phyloP scores from a whole-genome alignment of 1,140 invertebrate species.

The Drosophila mayri region DNA sequence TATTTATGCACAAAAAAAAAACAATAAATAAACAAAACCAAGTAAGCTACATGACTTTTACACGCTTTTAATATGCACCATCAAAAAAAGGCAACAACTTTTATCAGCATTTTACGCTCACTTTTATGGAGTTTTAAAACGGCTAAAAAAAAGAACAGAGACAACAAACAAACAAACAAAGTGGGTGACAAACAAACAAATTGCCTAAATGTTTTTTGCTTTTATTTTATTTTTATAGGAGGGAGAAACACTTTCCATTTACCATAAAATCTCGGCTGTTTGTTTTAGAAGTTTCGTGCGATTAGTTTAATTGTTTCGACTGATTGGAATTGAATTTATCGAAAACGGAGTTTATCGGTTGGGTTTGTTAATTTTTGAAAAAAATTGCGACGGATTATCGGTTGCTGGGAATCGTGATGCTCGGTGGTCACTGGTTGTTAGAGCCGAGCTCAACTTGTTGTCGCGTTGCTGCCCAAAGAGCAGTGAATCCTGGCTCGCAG shows the following conservation, averaged over 20 bases:
- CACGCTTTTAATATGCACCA: slow-evolving; percentile 22
- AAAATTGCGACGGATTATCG: slow-evolving; percentile 18
- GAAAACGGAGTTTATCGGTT: neutral
- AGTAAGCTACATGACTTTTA: slow-evolving; percentile 9
- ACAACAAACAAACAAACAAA: slow-evolving; percentile 16
- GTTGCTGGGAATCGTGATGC: slow-evolving; percentile 1
- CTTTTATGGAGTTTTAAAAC: slow-evolving; percentile 13
- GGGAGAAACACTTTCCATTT: slow-evolving; percentile 27
- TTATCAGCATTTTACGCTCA: slow-evolving; percentile 8
- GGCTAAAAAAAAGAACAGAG: slow-evolving; percentile 18
- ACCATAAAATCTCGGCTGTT: slow-evolving; percentile 7
- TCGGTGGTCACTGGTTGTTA: slow-evolving; percentile 16
- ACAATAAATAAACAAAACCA: slow-evolving; percentile 24
- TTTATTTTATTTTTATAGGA: neutral
- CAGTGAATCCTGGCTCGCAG: slow-evolving; percentile 51
- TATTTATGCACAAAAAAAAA: slow-evolving; percentile 15
- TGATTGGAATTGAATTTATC: slow-evolving; percentile 11
- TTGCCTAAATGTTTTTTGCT: slow-evolving; percentile 8
- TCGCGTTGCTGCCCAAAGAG: slow-evolving; percentile 64
- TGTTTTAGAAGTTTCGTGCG: neutral
- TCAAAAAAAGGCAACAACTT: slow-evolving; percentile 8
- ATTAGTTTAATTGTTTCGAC: slow-evolving; percentile 11
- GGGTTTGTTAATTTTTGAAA: neutral
- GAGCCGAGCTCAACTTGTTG: slow-evolving; percentile 73
- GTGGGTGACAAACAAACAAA: slow-evolving; percentile 6